Base-by-base conservation (phyloP, 2,888 invertebrate species). In the Neelides folsomi region DNA sequence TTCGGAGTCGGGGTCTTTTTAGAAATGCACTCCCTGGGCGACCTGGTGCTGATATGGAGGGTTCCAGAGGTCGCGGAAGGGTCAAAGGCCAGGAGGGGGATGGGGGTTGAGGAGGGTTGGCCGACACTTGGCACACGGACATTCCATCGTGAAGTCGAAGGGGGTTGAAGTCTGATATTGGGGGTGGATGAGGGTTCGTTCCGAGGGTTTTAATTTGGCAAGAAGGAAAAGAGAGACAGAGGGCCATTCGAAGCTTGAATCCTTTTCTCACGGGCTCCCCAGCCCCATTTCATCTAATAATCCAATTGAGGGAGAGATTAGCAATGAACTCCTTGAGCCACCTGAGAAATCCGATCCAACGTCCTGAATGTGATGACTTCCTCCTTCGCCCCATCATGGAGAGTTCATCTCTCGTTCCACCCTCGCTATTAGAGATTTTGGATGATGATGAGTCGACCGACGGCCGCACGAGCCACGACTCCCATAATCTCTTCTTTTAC, bases 81-180 rank as follows among this genome's bases (percentile, higher is more conserved):
- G 18, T n/a, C 18, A 8, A 27, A 39, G 47, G n/a, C n/a, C 27
- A 7, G 27, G 27, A 27, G 27, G 4, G 27, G 27, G 39, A 47
- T 38, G 39, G 27, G 27, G 27, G 27, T 27, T 27, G 27, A 7
- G 7, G 4, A 7, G 27, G 27, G 27, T 5, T 5, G 27, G 27
- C 38, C 43, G 36, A 47, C 39, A 55, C 44, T 49, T 55, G 52
- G 52, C 55, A 52, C 52, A 39, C 35, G 47, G 52, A 55, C 49
- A 52, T 55, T 55, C 55, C 55, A 52, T 52, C 50, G 52, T 47
- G 50, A 55, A 52, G 47, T 42, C 48, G 42, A 49, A 51, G 52
- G 54, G 52, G 55, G 49, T 55, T 52, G 47, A 53, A 44, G 38
- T 46, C 3, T 27, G 27, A 27, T 43, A 49, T 52, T 55, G 55